phyloP scores from a whole-genome alignment of 1,140 invertebrate species.

The Drosophila santomea region DNA sequence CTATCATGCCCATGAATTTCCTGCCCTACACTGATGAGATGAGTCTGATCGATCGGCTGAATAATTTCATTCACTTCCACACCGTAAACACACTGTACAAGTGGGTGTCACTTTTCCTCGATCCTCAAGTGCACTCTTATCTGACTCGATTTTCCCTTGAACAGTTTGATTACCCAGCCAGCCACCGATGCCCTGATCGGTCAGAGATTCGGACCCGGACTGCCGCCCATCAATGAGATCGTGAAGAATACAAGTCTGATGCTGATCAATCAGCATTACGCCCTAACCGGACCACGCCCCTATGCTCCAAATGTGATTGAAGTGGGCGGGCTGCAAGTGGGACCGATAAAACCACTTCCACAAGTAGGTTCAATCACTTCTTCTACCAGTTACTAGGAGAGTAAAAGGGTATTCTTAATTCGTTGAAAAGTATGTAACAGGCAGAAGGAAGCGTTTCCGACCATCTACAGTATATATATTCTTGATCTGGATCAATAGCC shows the following conservation, averaged over 20 bases:
- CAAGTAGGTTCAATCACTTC: conserved; percentile 74
- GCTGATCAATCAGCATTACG: conserved; percentile 87
- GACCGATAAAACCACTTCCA: conserved; percentile 83
- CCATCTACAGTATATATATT: too few relatives aligned
- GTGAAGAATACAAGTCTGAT: conserved; percentile 86
- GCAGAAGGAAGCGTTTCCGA: too few relatives aligned
- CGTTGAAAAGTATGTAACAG: too few relatives aligned
- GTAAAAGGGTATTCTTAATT: too few relatives aligned
- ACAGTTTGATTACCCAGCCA: conserved; percentile 82
- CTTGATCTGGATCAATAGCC: too few relatives aligned
- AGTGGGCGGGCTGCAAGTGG: conserved; percentile 86
- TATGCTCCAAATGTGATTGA: conserved; percentile 86
- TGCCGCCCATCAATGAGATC: conserved; percentile 86
- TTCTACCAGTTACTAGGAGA: too few relatives aligned
- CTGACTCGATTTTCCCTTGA: neutral
- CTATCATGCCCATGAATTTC: conserved; percentile 86
- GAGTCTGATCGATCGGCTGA: conserved; percentile 86
- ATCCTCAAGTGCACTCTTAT: neutral
- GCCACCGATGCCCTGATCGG: conserved; percentile 86
- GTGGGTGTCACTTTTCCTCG: conserved; percentile 44
- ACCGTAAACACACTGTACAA: conserved; percentile 84
- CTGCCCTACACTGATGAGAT: conserved; percentile 85
- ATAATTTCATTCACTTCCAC: conserved; percentile 85
- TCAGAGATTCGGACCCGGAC: conserved; percentile 86
- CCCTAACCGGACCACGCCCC: conserved; percentile 85